phyloP scores from a whole-genome alignment of 2,888 invertebrate species.

The Esperia sulphurella region DNA sequence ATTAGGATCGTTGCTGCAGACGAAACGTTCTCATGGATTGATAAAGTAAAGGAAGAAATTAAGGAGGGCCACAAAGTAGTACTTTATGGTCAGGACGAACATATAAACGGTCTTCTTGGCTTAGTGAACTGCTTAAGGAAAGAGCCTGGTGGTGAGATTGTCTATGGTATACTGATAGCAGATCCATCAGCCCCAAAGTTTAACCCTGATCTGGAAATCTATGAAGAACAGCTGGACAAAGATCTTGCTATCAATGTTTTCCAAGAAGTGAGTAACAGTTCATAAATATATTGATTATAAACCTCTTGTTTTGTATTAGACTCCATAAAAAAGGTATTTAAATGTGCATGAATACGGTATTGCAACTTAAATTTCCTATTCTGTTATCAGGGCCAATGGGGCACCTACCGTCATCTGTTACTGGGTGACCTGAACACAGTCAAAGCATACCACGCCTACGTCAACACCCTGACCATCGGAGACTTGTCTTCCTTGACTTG shows the following conservation, averaged over 20 bases:
- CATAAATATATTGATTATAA: too few relatives aligned
- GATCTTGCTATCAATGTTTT: slow-evolving; percentile 90
- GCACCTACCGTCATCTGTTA: slow-evolving; percentile 91
- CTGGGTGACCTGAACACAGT: slow-evolving; percentile 73
- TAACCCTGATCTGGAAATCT: slow-evolving; percentile 81
- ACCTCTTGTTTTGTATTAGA: not conserved
- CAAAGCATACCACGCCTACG: slow-evolving; percentile 83
- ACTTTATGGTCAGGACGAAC: slow-evolving; percentile 83
- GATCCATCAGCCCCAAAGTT: slow-evolving; percentile 83
- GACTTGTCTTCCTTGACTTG: slow-evolving; percentile 89
- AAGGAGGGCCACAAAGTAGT: slow-evolving; percentile 75
- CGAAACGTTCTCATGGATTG: slow-evolving; percentile 73
- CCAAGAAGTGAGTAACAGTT: slow-evolving; percentile 67
- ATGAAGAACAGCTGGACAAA: slow-evolving; percentile 82
- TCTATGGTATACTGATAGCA: slow-evolving; percentile 82
- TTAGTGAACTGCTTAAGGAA: slow-evolving; percentile 91
- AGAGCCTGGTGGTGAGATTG: slow-evolving; percentile 86
- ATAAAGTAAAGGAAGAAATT: slow-evolving; percentile 63
- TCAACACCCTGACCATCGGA: slow-evolving; percentile 87
- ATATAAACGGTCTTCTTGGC: slow-evolving; percentile 90
- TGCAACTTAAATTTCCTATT: not conserved
- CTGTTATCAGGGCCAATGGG: slow-evolving; percentile 77
- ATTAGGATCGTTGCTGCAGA: slow-evolving; percentile 61
- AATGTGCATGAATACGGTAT: too few relatives aligned
- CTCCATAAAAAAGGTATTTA: too few relatives aligned